Conservation (phyloP, 2,113 vertebrate genomes). For the Sphaerodactylus townsendi region DNA sequence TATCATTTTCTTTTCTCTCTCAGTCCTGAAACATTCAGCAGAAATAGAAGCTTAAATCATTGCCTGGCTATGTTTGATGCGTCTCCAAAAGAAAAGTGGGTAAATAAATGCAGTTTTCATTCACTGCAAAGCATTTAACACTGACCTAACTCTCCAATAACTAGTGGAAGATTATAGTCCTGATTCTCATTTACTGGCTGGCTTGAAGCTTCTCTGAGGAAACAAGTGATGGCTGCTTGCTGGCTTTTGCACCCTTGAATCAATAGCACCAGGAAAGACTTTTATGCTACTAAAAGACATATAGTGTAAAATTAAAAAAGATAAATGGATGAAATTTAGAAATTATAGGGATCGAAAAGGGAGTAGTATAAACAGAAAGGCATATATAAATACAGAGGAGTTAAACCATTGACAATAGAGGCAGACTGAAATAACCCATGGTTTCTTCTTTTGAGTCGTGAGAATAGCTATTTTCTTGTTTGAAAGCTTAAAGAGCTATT, state of each 20-base stretch:
- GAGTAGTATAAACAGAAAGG: constrained; percentile 52
- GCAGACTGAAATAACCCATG: constrained; percentile 71
- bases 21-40: constrained; percentile 49
- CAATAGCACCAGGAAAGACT: constrained; percentile 36
- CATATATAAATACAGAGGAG: constrained; percentile 66
- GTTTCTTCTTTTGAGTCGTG: constrained; percentile 73
- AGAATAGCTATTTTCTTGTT: constrained; percentile 83
- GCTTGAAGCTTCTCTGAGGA: constrained; percentile 55
- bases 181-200: constrained; percentile 57
- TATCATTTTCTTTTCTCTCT: constrained; percentile 16
- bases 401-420: constrained; percentile 76
- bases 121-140: constrained; percentile 41
- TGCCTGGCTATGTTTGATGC: constrained; percentile 23
- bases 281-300: constrained; percentile 41
- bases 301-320: constrained; percentile 54
- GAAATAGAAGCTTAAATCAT: constrained; percentile 43
- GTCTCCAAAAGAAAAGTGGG: constrained; percentile 14
- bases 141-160: constrained; percentile 32
- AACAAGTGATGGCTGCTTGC: constrained; percentile 36
- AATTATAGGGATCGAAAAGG: constrained; percentile 60
- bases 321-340: constrained; percentile 48
- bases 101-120: constrained; percentile 53
- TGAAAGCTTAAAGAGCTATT: constrained; percentile 83
- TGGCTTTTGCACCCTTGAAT: constrained; percentile 34
- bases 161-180: constrained; percentile 36